These are phyloP conservation scores for Drosophila mettleri DNA, from an alignment of 2,888 invertebrate species.

Conservation along the genomic window DNA sequence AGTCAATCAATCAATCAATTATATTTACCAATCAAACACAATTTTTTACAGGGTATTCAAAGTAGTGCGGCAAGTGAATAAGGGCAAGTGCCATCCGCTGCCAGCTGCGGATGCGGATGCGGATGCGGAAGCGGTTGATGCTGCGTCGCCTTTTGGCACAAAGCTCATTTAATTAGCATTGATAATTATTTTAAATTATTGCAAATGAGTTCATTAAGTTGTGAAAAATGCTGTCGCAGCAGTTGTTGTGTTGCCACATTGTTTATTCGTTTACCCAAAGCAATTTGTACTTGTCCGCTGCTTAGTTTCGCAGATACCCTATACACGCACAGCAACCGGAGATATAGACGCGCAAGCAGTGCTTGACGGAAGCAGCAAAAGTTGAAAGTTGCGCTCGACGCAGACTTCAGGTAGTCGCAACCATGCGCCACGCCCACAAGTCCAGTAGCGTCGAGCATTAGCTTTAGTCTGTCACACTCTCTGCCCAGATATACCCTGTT, in stretches of 20 bases:
- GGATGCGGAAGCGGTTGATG: slow-evolving; percentile 15
- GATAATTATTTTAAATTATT: slow-evolving; percentile 80
- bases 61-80: background rate
- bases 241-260: slow-evolving; percentile 27
- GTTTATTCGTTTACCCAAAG: slow-evolving; percentile 45
- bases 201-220: slow-evolving; percentile 76
- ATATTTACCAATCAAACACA: too few relatives aligned
- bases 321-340: background rate
- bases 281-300: slow-evolving; percentile 52
- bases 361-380: too few relatives aligned
- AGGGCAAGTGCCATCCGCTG: background rate
- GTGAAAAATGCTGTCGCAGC: slow-evolving; percentile 63
- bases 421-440: background rate
- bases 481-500: slow-evolving; percentile 4
- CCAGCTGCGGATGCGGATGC: slow-evolving; percentile 5
- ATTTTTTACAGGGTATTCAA: slow-evolving; percentile 6
- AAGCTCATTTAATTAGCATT: slow-evolving; percentile 77
- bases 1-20: background rate
- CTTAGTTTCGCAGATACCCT: slow-evolving; percentile 18
- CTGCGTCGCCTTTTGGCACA: slow-evolving; percentile 32
- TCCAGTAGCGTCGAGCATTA: too few relatives aligned
- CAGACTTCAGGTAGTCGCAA: too few relatives aligned
- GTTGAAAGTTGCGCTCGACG: background rate
- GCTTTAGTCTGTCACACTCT: background rate
- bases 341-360: background rate